These are phyloP conservation scores for Prosapia bicincta DNA, from an alignment of 2,888 invertebrate species.

Conservation along the genomic window DNA sequence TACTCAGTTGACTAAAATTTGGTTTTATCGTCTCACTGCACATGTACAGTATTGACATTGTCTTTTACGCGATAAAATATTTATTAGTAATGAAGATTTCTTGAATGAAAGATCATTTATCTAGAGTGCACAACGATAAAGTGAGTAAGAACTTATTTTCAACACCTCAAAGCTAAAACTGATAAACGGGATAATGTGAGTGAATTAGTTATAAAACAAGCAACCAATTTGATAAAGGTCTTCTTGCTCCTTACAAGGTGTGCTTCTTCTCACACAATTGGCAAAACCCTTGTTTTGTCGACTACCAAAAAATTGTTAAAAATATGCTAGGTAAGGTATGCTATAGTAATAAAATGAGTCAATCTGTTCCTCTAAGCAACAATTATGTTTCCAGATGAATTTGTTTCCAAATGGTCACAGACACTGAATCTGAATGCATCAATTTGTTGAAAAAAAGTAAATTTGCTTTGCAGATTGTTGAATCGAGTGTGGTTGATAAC, in stretches of 20 bases:
- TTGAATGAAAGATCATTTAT: not conserved
- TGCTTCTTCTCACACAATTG: not conserved
- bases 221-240: not conserved
- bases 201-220: not conserved
- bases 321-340: not conserved
- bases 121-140: not conserved
- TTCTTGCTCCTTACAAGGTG: not conserved
- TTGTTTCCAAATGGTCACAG: slow-evolving; percentile 4
- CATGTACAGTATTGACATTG: not conserved
- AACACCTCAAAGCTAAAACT: not conserved
- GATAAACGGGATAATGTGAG: not conserved
- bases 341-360: not conserved
- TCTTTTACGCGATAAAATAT: not conserved
- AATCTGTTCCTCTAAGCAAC: not conserved
- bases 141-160: not conserved
- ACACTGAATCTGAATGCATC: not conserved
- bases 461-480: slow-evolving; percentile 5
- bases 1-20: slow-evolving; percentile 4
- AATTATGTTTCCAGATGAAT: slow-evolving; percentile 8
- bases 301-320: not conserved
- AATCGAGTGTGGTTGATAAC: slow-evolving; percentile 20
- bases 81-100: not conserved
- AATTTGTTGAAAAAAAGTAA: slow-evolving; percentile 6
- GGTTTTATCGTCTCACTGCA: slow-evolving; percentile 1
- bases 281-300: not conserved